A percentile compares a stretch with the other conserved stretches of the same genome.
These are phyloP conservation scores for Spondyliosoma cantharus DNA, from an alignment of 2,797 vertebrate species.

Conservation along the genomic window DNA sequence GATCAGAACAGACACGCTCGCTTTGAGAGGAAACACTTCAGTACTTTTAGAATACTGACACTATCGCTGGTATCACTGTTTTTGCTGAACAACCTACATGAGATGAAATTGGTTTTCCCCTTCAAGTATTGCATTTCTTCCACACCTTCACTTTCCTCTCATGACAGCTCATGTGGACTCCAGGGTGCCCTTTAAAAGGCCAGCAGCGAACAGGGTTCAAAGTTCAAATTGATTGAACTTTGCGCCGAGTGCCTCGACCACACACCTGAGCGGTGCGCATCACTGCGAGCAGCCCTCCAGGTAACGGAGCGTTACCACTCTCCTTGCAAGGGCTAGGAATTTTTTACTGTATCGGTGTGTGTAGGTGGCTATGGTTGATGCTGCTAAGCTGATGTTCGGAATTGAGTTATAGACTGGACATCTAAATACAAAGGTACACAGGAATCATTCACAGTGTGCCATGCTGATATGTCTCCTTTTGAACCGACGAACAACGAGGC, in stretches of 20 bases:
- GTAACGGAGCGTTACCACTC: constrained; percentile 4
- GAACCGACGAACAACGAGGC: background rate
- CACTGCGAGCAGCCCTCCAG: background rate
- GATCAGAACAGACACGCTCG: background rate
- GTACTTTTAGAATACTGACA: background rate
- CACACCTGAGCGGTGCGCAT: constrained; percentile 16
- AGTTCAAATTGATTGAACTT: constrained; percentile 52
- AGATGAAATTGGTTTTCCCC: constrained; percentile 22
- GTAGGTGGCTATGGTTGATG: background rate
- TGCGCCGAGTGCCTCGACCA: background rate
- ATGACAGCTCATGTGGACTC: constrained; percentile 30
- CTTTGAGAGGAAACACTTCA: background rate
- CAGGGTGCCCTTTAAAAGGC: constrained; percentile 38
- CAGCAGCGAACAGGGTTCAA: constrained; percentile 36
- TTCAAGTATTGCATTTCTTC: constrained; percentile 25
- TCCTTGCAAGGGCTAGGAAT: background rate
- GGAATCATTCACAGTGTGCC: background rate
- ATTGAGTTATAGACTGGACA: background rate
- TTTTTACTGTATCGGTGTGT: background rate
- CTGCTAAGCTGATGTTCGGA: background rate
- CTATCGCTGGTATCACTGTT: background rate
- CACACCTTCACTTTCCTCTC: constrained; percentile 29
- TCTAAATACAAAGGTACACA: background rate
- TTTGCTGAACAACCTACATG: background rate
- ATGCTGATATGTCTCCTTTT: background rate